Evolutionary conservation across 2,888 invertebrate species (phyloP).

Genomic region (Pollenia amentaria): DNA sequence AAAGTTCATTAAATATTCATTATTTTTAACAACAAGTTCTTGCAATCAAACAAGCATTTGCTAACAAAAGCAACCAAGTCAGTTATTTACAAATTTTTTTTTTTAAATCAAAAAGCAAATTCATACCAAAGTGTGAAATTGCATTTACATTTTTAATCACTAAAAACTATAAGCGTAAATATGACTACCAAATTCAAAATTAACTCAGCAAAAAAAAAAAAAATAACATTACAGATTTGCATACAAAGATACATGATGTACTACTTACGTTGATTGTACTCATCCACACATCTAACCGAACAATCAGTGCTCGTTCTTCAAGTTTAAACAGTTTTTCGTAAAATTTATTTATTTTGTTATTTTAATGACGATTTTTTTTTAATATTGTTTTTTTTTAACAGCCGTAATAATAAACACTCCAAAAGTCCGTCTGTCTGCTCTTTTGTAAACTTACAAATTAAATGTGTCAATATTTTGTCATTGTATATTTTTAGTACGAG

Average conservation of each 20-base stretch:
- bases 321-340: slow-evolving; percentile 26
- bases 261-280: background rate
- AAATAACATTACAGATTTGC: slow-evolving; percentile 47
- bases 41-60: slow-evolving; percentile 9
- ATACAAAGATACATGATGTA: slow-evolving; percentile 54
- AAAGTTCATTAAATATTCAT: slow-evolving; percentile 37
- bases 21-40: slow-evolving; percentile 14
- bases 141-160: slow-evolving; percentile 83
- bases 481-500: slow-evolving; percentile 44
- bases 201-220: background rate
- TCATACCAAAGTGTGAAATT: slow-evolving; percentile 81
- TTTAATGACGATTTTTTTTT: slow-evolving; percentile 37
- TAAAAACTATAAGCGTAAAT: slow-evolving; percentile 68
- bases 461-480: slow-evolving; percentile 68
- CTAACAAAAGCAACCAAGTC: background rate
- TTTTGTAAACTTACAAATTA: slow-evolving; percentile 67
- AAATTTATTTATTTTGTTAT: slow-evolving; percentile 54
- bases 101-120: slow-evolving; percentile 4
- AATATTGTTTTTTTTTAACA: slow-evolving; percentile 16
- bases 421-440: slow-evolving; percentile 1
- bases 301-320: slow-evolving; percentile 5
- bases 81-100: slow-evolving; percentile 40
- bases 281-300: slow-evolving; percentile 5
- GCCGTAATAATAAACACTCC: slow-evolving; percentile 2
- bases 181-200: slow-evolving; percentile 51